Evolutionary conservation across 2,888 invertebrate genomes (phyloP).

Genomic region (Athrips mouffetella): DNA sequence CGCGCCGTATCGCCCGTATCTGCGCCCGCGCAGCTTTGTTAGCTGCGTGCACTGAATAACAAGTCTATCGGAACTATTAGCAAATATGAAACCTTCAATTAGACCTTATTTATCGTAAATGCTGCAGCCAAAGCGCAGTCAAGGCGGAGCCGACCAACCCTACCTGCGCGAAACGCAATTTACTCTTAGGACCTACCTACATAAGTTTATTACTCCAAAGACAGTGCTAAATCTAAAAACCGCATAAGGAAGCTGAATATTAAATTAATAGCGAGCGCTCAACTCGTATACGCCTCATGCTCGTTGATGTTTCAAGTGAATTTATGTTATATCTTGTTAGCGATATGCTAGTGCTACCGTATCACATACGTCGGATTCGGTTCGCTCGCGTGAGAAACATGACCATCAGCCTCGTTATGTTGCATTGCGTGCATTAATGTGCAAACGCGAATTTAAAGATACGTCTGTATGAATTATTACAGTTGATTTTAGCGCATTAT

Average conservation of each 20-base stretch:
- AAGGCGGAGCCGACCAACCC: slow-evolving; percentile 17
- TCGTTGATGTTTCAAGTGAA: slow-evolving; percentile 28
- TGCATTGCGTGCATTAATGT: slow-evolving; percentile 52
- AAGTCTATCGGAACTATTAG: slow-evolving; percentile 63
- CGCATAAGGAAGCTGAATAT: slow-evolving; percentile 33
- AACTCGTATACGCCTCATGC: slow-evolving; percentile 22
- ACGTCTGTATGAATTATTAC: slow-evolving; percentile 38
- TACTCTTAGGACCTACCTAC: slow-evolving; percentile 28
- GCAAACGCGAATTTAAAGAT: slow-evolving; percentile 50
- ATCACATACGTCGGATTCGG: slow-evolving; percentile 31
- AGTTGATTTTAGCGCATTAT: slow-evolving; percentile 50
- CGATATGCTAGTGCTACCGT: slow-evolving; percentile 23
- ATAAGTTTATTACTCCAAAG: slow-evolving; percentile 31
- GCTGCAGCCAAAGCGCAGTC: slow-evolving; percentile 22
- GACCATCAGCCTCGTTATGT: slow-evolving; percentile 42
- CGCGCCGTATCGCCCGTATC: slow-evolving; percentile 53
- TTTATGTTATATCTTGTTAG: slow-evolving; percentile 35
- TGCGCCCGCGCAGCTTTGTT: slow-evolving; percentile 64
- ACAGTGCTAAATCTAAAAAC: slow-evolving; percentile 33
- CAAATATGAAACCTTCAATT: slow-evolving; percentile 63
- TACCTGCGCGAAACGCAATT: slow-evolving; percentile 31
- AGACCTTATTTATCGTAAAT: slow-evolving; percentile 44
- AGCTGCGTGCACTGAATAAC: slow-evolving; percentile 68
- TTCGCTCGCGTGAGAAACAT: slow-evolving; percentile 48
- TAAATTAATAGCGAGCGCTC: slow-evolving; percentile 29